Conservation (phyloP, 1,140 invertebrate genomes). For the Polypedilum vanderplanki region DNA sequence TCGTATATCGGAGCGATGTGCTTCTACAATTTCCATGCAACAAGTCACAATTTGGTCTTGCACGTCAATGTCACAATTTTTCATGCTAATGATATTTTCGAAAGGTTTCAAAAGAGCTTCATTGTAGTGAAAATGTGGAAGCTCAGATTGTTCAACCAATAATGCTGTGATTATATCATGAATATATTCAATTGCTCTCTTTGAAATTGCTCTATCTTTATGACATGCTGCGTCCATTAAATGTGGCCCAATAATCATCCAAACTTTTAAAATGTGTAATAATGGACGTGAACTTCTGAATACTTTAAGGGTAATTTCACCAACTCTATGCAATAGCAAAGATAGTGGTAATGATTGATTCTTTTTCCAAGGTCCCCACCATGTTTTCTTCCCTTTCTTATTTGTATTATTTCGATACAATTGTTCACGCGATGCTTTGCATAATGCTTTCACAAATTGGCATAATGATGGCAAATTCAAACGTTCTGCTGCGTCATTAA, state of each 20-base stretch:
- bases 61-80: constrained; percentile 84
- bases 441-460: constrained; percentile 71
- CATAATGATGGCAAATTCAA: constrained; percentile 78
- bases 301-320: constrained; percentile 80
- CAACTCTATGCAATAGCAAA: constrained; percentile 70
- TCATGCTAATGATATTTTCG: constrained; percentile 86
- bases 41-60: constrained; percentile 85
- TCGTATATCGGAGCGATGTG: constrained; percentile 81
- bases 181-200: constrained; percentile 87
- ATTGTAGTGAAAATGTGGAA: constrained; percentile 91
- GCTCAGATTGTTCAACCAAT: constrained; percentile 79
- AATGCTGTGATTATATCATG: constrained; percentile 85
- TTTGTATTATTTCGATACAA: constrained; percentile 50
- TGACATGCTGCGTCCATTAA: constrained; percentile 91
- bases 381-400: constrained; percentile 48
- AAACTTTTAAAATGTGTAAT: constrained; percentile 82
- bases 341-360: constrained; percentile 45
- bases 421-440: constrained; percentile 73
- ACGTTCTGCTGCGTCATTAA: constrained; percentile 77
- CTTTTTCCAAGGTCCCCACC: constrained; percentile 45
- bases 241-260: constrained; percentile 83
- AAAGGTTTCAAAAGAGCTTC: constrained; percentile 91
- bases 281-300: constrained; percentile 78
- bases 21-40: constrained; percentile 91
- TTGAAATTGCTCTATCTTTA: constrained; percentile 79